Evolutionary conservation across 2,797 vertebrate species (phyloP), one percentile per base, ranked within the genome.

Genomic region (Heterohyrax brucei): DNA sequence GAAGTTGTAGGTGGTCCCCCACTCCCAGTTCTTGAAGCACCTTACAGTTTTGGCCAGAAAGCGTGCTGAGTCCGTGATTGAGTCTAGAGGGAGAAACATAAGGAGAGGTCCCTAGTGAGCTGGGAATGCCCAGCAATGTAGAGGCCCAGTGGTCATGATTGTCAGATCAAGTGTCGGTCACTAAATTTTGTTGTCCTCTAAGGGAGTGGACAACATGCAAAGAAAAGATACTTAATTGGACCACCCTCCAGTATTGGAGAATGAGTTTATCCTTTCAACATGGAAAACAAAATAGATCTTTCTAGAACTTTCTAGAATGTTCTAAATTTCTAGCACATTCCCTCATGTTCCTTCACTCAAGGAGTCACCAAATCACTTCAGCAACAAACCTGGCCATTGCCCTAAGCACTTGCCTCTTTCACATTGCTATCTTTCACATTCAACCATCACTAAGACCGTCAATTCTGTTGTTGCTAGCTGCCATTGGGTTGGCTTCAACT

Each of bases 1-100:
- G 79, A 96, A 97, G 95, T 97, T 97, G 80, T 96, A 2, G 8
- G 82, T 91, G 10, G 89, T 97, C 7, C 96, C 97, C 97, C 97
- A 97, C 13, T 91, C 59, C 97, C 97, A 97, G 1, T 16, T 39
- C 3, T 0, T 18, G 21, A 19, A 10, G 70, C 81, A 95, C 2
- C 13, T 16, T 39, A 2, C 0, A 6, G 88, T 70, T 86, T 81
- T 89, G 21, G 0, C 1, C 70, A 94, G 3, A 80, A 92, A 78
- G 10, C 30, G 59, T 21, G 14, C 7, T 50, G 44, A 24, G 24
- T 21, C n/a, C 28, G 0, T 3, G 7, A 4, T 0, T 0, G 5
- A 1, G 16, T 10, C 85, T 96, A 59, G 18, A 93, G 12, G 10
- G 19, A 80, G 33, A 78, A 73, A 82, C 28, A 70, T 12, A 70